Evolutionary conservation across 2,797 vertebrate species (phyloP).

Genomic region (Hyperoplus immaculatus): DNA sequence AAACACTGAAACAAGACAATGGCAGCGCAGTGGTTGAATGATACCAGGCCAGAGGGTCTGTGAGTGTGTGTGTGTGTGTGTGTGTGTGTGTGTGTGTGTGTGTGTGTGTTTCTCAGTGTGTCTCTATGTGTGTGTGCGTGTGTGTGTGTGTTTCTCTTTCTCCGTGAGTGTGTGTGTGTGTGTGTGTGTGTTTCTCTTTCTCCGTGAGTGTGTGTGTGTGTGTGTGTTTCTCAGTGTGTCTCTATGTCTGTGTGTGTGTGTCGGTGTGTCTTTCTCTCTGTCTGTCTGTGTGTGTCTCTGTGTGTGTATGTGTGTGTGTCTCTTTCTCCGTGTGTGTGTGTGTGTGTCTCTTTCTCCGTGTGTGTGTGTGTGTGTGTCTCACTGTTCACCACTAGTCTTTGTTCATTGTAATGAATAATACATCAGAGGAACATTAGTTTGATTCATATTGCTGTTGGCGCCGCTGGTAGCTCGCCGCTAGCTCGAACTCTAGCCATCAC

Average conservation of each 20-base stretch:
- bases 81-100: not conserved
- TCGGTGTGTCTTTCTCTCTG: not conserved
- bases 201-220: not conserved
- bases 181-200: too few species aligned
- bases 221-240: too few species aligned
- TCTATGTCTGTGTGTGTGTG: not conserved
- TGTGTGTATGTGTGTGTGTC: not conserved
- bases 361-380: slow-evolving; percentile 12
- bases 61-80: too few species aligned
- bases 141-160: not conserved
- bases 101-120: not conserved
- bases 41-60: slow-evolving; percentile 16
- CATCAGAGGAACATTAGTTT: slow-evolving; percentile 74
- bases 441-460: slow-evolving; percentile 69
- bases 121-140: not conserved
- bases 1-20: slow-evolving; percentile 40
- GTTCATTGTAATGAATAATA: slow-evolving; percentile 76
- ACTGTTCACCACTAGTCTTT: slow-evolving; percentile 60
- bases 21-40: slow-evolving; percentile 41
- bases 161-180: not conserved
- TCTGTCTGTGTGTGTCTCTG: not conserved
- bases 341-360: not conserved
- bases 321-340: too few species aligned
- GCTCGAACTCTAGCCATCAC: not conserved
- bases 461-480: slow-evolving; percentile 41